Conservation (phyloP, 2,797 vertebrate genomes). For the Acanthornis magna region DNA sequence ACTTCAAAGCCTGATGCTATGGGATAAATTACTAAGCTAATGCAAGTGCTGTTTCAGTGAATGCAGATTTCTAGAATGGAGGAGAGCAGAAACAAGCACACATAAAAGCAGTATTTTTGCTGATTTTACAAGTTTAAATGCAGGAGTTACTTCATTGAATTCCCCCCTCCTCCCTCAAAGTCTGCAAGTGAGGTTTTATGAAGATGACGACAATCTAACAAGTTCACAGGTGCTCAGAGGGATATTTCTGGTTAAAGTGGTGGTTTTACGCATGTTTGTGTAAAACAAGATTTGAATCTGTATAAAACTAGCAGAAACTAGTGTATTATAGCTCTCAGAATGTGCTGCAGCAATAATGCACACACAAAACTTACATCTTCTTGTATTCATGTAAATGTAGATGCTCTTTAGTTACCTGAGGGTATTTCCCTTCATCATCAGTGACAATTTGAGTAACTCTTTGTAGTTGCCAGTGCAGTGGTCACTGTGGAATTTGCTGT, state of each 20-base stretch:
- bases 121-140: not conserved
- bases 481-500: conserved; percentile 27
- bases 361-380: not conserved
- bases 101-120: not conserved
- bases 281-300: not conserved
- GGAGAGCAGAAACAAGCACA: not conserved
- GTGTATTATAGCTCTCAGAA: not conserved
- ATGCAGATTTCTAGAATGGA: not conserved
- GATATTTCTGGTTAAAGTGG: not conserved
- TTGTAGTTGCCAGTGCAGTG: not conserved
- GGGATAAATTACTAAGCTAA: not conserved
- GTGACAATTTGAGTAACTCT: not conserved
- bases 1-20: not conserved
- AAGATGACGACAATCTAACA: not conserved
- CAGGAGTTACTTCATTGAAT: not conserved
- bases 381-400: not conserved
- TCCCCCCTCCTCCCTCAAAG: not conserved
- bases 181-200: not conserved
- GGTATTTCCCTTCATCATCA: not conserved
- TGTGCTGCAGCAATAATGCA: not conserved
- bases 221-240: not conserved
- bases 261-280: not conserved
- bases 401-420: not conserved
- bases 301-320: not conserved
- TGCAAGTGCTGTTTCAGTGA: not conserved